phyloP scores from a whole-genome alignment of 1,140 invertebrate species.

The Odontomachus brunneus region DNA sequence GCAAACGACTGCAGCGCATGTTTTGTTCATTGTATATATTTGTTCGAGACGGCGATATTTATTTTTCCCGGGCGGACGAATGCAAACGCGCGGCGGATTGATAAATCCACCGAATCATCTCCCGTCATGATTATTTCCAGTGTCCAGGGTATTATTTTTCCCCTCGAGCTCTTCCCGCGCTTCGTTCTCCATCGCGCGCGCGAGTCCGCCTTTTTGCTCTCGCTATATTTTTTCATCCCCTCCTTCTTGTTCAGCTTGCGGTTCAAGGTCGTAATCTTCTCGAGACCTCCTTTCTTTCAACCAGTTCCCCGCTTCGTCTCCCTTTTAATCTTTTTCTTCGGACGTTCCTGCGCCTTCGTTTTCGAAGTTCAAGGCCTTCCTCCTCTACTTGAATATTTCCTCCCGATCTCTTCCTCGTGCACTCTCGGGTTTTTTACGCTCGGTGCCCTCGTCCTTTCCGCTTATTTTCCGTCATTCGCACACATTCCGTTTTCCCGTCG shows the following conservation, averaged over 20 bases:
- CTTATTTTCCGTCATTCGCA: not conserved
- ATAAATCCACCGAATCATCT: slow-evolving; percentile 58
- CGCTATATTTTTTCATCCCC: slow-evolving; percentile 60
- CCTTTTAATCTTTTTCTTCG: slow-evolving; percentile 54
- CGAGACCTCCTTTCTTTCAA: slow-evolving; percentile 62
- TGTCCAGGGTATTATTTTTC: slow-evolving; percentile 57
- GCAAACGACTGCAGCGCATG: not conserved
- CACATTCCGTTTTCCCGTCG: not conserved
- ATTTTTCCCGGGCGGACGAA: slow-evolving; percentile 29
- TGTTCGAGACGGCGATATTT: slow-evolving; percentile 20
- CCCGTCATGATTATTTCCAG: slow-evolving; percentile 51
- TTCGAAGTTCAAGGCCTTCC: slow-evolving; percentile 58
- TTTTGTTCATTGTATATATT: not conserved
- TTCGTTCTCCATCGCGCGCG: slow-evolving; percentile 44
- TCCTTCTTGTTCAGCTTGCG: slow-evolving; percentile 56
- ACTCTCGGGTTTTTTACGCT: slow-evolving; percentile 7
- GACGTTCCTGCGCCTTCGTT: slow-evolving; percentile 49
- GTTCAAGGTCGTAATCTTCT: slow-evolving; percentile 60
- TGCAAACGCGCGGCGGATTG: slow-evolving; percentile 13
- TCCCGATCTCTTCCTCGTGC: slow-evolving; percentile 43
- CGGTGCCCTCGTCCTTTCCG: not conserved
- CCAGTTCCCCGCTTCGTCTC: slow-evolving; percentile 47
- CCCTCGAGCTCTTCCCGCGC: slow-evolving; percentile 44
- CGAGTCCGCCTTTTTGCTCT: slow-evolving; percentile 40
- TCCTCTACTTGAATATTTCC: slow-evolving; percentile 40